Evolutionary conservation across 2,888 invertebrate genomes (phyloP).

Genomic region (Lithodes maja): DNA sequence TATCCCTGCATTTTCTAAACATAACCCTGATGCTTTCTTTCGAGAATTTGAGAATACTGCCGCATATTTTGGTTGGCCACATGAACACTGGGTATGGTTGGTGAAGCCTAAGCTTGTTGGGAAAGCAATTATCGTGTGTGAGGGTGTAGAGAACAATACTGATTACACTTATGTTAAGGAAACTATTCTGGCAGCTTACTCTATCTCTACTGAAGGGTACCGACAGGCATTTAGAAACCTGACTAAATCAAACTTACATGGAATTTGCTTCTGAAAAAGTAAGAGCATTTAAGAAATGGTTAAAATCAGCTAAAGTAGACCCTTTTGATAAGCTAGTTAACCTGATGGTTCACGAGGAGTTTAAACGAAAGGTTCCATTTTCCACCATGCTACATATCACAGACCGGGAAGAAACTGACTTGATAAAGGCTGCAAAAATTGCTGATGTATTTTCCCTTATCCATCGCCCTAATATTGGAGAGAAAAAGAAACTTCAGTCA

Average conservation of each 20-base stretch:
- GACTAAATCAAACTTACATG: background rate
- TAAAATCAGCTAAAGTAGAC: background rate
- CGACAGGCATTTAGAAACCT: conserved; percentile 8
- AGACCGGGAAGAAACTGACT: conserved; percentile 1
- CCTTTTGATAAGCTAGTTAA: conserved; percentile 29
- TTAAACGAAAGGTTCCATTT: conserved; percentile 18
- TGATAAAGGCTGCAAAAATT: conserved; percentile 12
- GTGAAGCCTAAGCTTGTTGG: conserved; percentile 17
- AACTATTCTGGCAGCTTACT: background rate
- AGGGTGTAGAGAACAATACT: background rate
- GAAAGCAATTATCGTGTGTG: conserved; percentile 13
- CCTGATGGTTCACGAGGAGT: conserved; percentile 3
- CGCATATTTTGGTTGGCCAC: conserved; percentile 10
- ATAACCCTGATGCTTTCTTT: conserved; percentile 16
- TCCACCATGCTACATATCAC: conserved; percentile 15
- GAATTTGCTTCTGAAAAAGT: conserved; percentile 35
- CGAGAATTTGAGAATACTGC: conserved; percentile 22
- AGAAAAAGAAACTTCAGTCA: background rate
- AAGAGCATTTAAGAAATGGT: conserved; percentile 1
- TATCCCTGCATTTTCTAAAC: background rate
- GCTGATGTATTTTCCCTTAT: conserved; percentile 21
- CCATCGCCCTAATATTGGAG: background rate
- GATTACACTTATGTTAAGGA: conserved; percentile 7
- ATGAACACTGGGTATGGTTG: conserved; percentile 19
- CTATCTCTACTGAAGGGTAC: conserved; percentile 27